These are phyloP conservation scores for Rhopalosiphum nymphaeae DNA, from an alignment of 2,888 invertebrate genomes.

Conservation along the genomic window DNA sequence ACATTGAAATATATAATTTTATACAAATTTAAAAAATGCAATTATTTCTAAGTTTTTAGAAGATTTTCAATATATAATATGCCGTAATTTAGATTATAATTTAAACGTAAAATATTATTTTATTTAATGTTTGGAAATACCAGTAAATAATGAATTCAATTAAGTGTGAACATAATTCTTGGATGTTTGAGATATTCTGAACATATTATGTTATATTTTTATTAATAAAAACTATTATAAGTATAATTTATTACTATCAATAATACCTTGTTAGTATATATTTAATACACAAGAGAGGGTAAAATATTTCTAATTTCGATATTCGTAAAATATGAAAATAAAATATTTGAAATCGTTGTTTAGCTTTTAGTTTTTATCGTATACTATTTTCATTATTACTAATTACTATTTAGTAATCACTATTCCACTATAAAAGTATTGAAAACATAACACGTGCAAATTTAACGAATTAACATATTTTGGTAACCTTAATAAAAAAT, in stretches of 20 bases:
- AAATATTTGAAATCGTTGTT: neutral
- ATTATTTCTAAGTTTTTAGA: neutral
- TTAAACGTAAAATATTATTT: neutral
- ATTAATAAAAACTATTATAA: neutral
- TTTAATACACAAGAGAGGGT: neutral
- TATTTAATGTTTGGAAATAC: neutral
- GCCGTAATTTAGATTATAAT: neutral
- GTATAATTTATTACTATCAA: neutral
- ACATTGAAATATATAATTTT: neutral
- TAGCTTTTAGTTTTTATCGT: neutral
- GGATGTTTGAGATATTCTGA: no score
- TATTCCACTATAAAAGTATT: neutral
- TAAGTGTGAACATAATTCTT: no score
- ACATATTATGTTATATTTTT: neutral
- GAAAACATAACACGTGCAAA: neutral
- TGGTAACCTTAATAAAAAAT: neutral
- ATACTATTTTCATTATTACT: neutral
- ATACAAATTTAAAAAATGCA: neutral
- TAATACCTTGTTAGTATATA: neutral
- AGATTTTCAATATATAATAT: neutral
- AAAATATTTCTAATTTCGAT: neutral
- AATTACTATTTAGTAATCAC: neutral
- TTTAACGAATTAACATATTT: neutral
- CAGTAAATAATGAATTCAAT: no score
- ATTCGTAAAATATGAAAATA: neutral